Percentiles rank a stretch among this genome's conserved stretches.
Evolutionary conservation across 2,888 invertebrate genomes (phyloP).

Genomic region (Leucophenga maculata): DNA sequence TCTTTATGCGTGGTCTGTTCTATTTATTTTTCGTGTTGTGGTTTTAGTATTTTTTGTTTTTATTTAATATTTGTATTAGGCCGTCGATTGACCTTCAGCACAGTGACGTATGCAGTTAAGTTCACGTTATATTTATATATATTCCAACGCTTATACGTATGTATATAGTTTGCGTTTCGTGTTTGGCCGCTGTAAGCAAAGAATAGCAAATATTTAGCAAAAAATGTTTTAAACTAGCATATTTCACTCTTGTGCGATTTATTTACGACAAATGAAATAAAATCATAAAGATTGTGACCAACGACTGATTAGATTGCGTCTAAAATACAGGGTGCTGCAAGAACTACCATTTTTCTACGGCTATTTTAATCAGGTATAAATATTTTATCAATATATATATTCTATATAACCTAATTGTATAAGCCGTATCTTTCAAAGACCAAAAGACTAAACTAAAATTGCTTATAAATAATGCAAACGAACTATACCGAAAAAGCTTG

Average conservation of each 20-base stretch:
- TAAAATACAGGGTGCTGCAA: neutral
- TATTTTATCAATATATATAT: no score
- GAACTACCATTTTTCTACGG: no score
- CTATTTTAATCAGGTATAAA: no score
- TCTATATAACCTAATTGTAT: no score
- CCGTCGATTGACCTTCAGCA: constrained; percentile 1
- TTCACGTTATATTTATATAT: constrained; percentile 29
- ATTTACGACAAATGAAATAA: neutral
- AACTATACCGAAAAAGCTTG: no score
- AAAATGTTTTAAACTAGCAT: neutral
- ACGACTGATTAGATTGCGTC: neutral
- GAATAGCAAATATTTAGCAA: constrained; percentile 1
- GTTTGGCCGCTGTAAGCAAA: neutral
- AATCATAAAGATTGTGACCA: neutral
- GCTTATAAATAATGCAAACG: no score
- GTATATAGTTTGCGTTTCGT: neutral
- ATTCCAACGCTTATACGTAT: neutral
- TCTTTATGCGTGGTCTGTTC: neutral
- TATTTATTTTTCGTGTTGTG: neutral
- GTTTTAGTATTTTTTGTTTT: neutral
- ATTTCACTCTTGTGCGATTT: neutral
- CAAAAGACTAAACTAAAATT: no score
- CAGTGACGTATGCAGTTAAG: constrained; percentile 15
- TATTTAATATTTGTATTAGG: constrained; percentile 16
- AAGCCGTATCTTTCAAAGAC: no score